Evolutionary conservation across 2,888 invertebrate genomes (phyloP).

Genomic region (Andrena fulva): DNA sequence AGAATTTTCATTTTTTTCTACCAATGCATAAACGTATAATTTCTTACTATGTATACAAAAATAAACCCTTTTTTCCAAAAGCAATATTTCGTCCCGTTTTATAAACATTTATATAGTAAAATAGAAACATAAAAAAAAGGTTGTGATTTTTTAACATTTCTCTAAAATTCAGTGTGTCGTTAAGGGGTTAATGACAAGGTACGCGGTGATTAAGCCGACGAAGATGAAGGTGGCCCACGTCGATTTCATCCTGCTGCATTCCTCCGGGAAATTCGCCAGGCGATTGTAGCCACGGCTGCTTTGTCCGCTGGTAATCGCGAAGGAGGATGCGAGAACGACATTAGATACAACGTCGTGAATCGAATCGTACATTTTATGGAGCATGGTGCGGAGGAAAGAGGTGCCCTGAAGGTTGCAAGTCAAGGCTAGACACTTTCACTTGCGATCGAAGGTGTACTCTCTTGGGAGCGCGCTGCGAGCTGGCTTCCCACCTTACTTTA

Average conservation of each 20-base stretch:
- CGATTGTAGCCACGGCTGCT: too few relatives aligned
- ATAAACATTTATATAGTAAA: too few relatives aligned
- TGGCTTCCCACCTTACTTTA: slow-evolving; percentile 81
- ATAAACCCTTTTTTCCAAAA: too few relatives aligned
- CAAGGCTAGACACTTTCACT: slow-evolving; percentile 84
- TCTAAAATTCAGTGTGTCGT: too few relatives aligned
- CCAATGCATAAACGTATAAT: too few relatives aligned
- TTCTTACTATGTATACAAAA: too few relatives aligned
- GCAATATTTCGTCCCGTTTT: too few relatives aligned
- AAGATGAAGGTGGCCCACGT: background rate
- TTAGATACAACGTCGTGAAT: slow-evolving; percentile 38
- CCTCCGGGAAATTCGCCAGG: background rate
- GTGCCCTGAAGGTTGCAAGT: slow-evolving; percentile 82
- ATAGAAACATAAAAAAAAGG: too few relatives aligned
- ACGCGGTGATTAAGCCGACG: background rate
- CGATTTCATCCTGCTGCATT: background rate
- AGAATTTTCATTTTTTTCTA: too few relatives aligned
- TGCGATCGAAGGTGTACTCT: slow-evolving; percentile 63
- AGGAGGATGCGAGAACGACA: slow-evolving; percentile 37
- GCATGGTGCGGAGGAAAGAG: slow-evolving; percentile 47
- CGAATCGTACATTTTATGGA: slow-evolving; percentile 52
- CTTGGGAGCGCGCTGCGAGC: slow-evolving; percentile 80
- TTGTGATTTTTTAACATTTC: too few relatives aligned
- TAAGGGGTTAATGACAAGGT: too few relatives aligned
- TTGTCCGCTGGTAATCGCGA: background rate